Evolutionary conservation across 2,113 vertebrate species (phyloP).

Genomic region (Choloepus hoffmanni): DNA sequence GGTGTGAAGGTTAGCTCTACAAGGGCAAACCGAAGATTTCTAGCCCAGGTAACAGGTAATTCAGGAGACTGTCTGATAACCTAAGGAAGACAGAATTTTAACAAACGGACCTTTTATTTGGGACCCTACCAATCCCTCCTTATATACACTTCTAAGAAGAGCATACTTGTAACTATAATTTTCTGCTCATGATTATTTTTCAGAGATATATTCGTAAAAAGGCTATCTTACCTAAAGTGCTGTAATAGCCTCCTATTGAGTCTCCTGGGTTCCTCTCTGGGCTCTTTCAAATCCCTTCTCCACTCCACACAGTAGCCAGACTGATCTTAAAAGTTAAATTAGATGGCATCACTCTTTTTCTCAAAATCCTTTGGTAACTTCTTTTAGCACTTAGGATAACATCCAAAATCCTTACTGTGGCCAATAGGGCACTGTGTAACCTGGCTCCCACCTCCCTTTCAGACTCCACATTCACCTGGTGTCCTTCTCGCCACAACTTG

Average conservation of each 20-base stretch:
- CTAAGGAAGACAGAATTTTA: constrained; percentile 32
- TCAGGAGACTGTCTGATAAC: neutral
- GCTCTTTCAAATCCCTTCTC: neutral
- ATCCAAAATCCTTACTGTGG: neutral
- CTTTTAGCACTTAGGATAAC: neutral
- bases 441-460: neutral
- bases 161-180: neutral
- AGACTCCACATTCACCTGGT: neutral
- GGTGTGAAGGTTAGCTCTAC: neutral
- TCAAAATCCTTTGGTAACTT: neutral
- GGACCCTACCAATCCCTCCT: neutral
- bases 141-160: neutral
- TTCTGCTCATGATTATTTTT: constrained; percentile 11
- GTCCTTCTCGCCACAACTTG: neutral
- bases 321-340: constrained; percentile 51
- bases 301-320: neutral
- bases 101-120: neutral
- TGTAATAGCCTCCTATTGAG: neutral
- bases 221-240: neutral
- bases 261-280: neutral
- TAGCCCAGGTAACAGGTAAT: neutral
- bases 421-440: neutral
- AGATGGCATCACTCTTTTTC: neutral
- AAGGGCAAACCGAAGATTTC: neutral
- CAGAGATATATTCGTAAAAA: neutral